Evolutionary conservation across 1,140 invertebrate genomes (phyloP), one percentile per base, ranked within the genome.

Genomic region (Bacillus rossius): DNA sequence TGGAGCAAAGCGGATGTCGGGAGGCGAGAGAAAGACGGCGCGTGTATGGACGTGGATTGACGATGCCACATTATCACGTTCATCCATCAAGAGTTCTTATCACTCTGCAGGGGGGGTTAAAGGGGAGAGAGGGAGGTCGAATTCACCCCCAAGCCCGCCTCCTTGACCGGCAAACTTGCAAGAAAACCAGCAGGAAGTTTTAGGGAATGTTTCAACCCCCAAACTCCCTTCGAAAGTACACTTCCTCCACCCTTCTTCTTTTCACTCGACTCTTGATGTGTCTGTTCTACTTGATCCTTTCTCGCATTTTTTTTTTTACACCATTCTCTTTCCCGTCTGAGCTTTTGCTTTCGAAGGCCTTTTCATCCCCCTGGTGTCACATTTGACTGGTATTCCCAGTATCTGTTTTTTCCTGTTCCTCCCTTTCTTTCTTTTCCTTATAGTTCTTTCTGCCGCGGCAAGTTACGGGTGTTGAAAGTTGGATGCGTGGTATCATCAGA

Each of bases 71-170:
- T 74, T 74, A 74, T 74, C 72, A 67, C 72, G 62, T 60, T 61
- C 69, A 74, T 74, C 69, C 68, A 71, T 74, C 72, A 74, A 69
- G 61, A 23, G 61, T 69, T 67, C 68, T 70, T 73, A 73, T 73
- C 72, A 73, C 72, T 73, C 70, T 47, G 20, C 20, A 16, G n/a
- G 48, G 29, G 29, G 4, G 10, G 29, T n/a, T n/a, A n/a, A n/a
- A n/a, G n/a, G n/a, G n/a, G n/a, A n/a, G n/a, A n/a, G n/a, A n/a
- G n/a, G n/a, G n/a, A n/a, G n/a, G n/a, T n/a, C n/a, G n/a, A n/a
- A 34, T 10, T 34, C 10, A 34, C 29, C 29, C 29, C 29, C 29
- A n/a, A n/a, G 29, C 5, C 29, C 29, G 29, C 29, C 29, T 4
- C 29, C 29, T 34, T 34, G 29, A 34, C 29, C 29, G 29, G 29